Base-by-base conservation (phyloP, 2,888 invertebrate species). In the Pseudococcus viburni region DNA sequence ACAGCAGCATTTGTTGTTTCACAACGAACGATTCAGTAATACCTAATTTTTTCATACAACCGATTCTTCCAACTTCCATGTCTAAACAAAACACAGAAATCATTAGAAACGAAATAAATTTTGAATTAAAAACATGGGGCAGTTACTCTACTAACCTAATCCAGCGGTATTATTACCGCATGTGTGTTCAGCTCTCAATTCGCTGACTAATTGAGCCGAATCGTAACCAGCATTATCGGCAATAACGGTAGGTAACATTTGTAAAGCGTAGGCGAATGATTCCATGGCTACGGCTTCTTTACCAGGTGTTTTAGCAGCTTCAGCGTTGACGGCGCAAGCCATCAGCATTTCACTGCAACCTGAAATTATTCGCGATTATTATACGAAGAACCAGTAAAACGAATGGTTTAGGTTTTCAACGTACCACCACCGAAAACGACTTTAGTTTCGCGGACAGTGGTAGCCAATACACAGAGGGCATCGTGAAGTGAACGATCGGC, bases 171-270 rank as follows among this genome's bases (percentile, higher is more conserved):
- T 92, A 89, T 96, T 94, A 86, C 96, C 97, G 90, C 95, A 94
- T 64, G 96, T 95, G 92, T 99, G 99, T 11, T 95, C 94, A 11
- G 99, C 99, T 90, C 98, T 93, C 89, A 99, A 93, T 90, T 97
- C 95, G n/a, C 98, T 95, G 88, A 99, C 93, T 89, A 99, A 93
- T 91, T 99, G 97, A 0, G 99, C 97, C 80, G 98, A 98, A 93
- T 99, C 99, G 92, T 96, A 98, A 89, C 99, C 99, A 89, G 97
- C 99, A 93, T 99, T 99, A 92, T 99, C 99, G 59, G 99, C 98
- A 90, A 99, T 99, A 88, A 97, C 96, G 33, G 96, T 97, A 0
- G 99, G 99, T 90, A 99, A 93, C 90, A 97, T 94, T 89, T 96
- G 94, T 83, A 99, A 94, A 22, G 99, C 98, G 89, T 94, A 94